Conservation (phyloP, 1,140 invertebrate genomes). For the Rhyzopertha dominica region DNA sequence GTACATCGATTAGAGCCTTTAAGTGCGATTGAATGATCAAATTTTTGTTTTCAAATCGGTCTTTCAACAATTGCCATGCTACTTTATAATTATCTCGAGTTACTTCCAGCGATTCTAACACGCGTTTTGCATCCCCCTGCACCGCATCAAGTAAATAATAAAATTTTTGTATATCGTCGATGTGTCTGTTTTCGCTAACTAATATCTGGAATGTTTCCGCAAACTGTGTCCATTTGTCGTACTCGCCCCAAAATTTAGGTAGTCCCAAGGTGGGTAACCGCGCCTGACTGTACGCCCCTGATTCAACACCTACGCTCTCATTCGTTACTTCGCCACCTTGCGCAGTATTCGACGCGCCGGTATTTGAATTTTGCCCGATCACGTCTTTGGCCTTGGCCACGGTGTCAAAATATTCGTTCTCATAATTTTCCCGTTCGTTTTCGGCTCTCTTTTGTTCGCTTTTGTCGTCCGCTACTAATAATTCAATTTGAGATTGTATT, state of each 20-base stretch:
- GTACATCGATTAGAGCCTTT: slow-evolving; percentile 13
- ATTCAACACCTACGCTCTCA: no score
- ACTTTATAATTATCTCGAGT: slow-evolving; percentile 5
- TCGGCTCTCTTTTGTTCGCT: no score
- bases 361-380: no score
- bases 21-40: not conserved
- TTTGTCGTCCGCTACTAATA: no score
- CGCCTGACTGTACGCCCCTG: no score
- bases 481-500: no score
- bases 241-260: slow-evolving; percentile 13
- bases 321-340: no score
- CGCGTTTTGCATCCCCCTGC: slow-evolving; percentile 1
- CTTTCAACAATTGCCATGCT: slow-evolving; percentile 9
- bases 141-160: slow-evolving; percentile 5
- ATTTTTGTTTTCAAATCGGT: slow-evolving; percentile 9
- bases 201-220: slow-evolving; percentile 5
- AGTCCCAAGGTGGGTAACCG: slow-evolving; percentile 9
- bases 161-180: slow-evolving; percentile 9
- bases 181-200: slow-evolving; percentile 1
- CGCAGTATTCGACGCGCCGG: no score
- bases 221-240: slow-evolving; percentile 11
- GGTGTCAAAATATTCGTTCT: no score
- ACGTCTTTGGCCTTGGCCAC: no score
- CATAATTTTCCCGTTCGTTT: no score
- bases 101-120: slow-evolving; percentile 10